Conservation (phyloP, 2,797 vertebrate genomes). For the Pogonophryne albipinna region DNA sequence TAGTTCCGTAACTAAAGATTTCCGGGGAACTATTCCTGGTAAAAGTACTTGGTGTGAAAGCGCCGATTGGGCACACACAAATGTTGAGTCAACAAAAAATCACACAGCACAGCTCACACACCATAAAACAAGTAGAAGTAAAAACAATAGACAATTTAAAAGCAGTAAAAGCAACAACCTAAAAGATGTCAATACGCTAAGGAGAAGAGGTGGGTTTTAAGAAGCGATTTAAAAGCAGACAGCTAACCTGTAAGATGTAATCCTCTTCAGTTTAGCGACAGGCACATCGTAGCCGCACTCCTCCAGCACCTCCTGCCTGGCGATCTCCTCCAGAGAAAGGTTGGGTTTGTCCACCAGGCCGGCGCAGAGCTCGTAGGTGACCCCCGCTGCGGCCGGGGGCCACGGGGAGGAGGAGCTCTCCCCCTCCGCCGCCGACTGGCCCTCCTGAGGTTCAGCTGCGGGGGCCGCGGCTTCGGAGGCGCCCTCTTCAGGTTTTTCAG, state of each 20-base stretch:
- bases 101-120: no score
- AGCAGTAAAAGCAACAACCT: no score
- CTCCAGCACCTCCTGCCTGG: constrained; percentile 91
- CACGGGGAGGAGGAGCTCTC: constrained; percentile 65
- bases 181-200: no score
- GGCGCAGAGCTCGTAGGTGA: constrained; percentile 94
- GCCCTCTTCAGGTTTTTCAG: constrained; percentile 73
- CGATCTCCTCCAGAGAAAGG: constrained; percentile 92
- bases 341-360: constrained; percentile 93
- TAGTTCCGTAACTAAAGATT: no score
- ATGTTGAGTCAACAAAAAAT: no score
- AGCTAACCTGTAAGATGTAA: constrained; percentile 92
- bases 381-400: constrained; percentile 86
- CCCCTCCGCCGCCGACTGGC: constrained; percentile 65
- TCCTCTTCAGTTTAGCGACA: constrained; percentile 84
- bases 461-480: constrained; percentile 35
- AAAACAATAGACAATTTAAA: no score
- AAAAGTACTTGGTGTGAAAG: no score
- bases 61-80: no score
- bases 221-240: background rate
- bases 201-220: no score
- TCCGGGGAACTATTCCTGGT: no score
- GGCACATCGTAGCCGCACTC: constrained; percentile 93
- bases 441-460: constrained; percentile 68
- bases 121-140: no score